Conservation (phyloP, 2,113 vertebrate species). For the Lepisosteus osseus region DNA sequence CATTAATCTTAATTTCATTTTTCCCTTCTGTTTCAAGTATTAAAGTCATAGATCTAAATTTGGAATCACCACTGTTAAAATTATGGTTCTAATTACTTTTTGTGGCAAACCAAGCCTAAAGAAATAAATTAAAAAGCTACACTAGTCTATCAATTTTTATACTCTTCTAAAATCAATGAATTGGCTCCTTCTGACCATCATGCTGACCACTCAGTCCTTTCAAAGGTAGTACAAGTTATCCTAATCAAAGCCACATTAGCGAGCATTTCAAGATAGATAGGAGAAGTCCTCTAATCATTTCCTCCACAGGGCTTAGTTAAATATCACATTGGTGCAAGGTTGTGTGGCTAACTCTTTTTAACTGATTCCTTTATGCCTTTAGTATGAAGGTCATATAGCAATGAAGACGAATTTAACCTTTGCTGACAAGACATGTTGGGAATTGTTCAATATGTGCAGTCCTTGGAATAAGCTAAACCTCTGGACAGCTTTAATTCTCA, state of each 20-base stretch:
- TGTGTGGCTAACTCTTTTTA: background rate
- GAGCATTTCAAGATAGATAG: background rate
- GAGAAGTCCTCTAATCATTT: background rate
- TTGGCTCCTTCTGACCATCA: background rate
- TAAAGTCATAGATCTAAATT: background rate
- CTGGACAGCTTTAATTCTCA: too few species aligned
- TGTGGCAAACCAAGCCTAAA: background rate
- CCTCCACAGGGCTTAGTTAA: background rate
- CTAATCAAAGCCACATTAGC: slow-evolving; percentile 1
- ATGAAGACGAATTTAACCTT: slow-evolving; percentile 3
- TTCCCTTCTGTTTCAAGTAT: background rate
- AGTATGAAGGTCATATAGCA: slow-evolving; percentile 1
- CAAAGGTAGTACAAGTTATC: background rate
- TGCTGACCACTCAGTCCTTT: slow-evolving; percentile 2
- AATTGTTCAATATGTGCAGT: background rate
- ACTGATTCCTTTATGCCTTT: background rate
- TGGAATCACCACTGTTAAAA: background rate
- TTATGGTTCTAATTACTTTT: slow-evolving; percentile 1
- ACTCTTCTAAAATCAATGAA: slow-evolving; percentile 5
- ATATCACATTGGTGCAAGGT: background rate
- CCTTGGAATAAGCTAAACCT: too few species aligned
- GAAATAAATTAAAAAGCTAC: background rate
- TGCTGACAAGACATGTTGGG: background rate
- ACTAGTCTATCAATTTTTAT: background rate
- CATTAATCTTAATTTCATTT: background rate